These are phyloP conservation scores for Carassius gibelio DNA, from an alignment of 2,113 vertebrate species.

Conservation along the genomic window DNA sequence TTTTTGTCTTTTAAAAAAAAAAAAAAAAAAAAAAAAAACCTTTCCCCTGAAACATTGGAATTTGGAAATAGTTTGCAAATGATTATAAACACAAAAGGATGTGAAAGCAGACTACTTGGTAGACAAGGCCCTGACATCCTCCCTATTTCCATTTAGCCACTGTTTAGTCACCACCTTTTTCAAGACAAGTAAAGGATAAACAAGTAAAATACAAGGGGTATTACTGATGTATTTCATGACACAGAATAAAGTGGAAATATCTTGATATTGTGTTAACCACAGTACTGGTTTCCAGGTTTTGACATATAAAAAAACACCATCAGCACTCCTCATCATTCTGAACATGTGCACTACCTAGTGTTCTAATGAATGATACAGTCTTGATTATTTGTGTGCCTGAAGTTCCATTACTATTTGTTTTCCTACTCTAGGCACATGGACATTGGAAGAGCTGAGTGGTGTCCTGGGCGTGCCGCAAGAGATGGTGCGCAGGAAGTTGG, in stretches of 20 bases:
- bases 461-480: constrained; percentile 86
- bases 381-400: not conserved
- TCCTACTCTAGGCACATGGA: constrained; percentile 81
- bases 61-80: not conserved
- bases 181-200: no score
- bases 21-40: no score
- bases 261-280: not conserved
- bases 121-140: not conserved
- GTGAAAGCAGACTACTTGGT: not conserved
- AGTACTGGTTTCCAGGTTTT: not conserved
- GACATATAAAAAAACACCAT: not conserved
- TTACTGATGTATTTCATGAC: not conserved
- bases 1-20: no score
- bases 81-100: not conserved
- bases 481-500: constrained; percentile 87
- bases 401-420: not conserved
- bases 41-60: not conserved
- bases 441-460: constrained; percentile 85
- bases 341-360: not conserved
- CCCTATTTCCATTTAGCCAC: not conserved
- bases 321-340: not conserved
- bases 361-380: not conserved
- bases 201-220: not conserved
- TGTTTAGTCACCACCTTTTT: not conserved
- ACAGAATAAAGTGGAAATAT: not conserved